Conservation (phyloP, 2,113 vertebrate genomes). For the Pelecanoides urinatrix region DNA sequence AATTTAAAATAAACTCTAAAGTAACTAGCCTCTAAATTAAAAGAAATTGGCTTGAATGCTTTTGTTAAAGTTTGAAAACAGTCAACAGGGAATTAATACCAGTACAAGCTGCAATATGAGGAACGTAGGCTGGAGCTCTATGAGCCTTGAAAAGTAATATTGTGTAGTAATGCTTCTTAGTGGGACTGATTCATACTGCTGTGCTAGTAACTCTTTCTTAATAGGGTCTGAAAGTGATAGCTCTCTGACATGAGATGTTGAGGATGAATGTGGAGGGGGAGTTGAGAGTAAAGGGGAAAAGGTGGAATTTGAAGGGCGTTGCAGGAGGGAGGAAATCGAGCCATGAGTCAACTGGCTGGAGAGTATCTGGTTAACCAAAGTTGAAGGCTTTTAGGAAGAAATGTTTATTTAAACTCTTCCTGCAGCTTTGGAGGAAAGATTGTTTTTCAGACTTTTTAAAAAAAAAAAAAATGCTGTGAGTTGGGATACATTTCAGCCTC, state of each 20-base stretch:
- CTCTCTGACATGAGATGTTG: background rate
- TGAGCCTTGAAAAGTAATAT: background rate
- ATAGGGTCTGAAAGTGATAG: background rate
- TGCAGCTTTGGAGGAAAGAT: slow-evolving; percentile 30
- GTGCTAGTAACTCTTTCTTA: background rate
- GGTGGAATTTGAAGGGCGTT: background rate
- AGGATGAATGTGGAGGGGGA: background rate
- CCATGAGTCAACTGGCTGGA: slow-evolving; percentile 34
- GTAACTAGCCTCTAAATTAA: background rate
- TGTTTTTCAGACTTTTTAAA: slow-evolving; percentile 11
- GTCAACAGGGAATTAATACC: background rate
- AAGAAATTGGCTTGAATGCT: background rate
- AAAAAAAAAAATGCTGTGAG: background rate
- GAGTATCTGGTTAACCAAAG: slow-evolving; percentile 57
- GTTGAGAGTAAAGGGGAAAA: background rate
- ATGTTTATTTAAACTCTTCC: slow-evolving; percentile 63
- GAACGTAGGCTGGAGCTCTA: background rate
- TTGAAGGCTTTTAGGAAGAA: slow-evolving; percentile 49
- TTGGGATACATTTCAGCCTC: slow-evolving; percentile 35
- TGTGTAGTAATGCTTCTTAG: background rate
- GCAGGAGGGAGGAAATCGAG: slow-evolving; percentile 26
- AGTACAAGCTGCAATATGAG: background rate
- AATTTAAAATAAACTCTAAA: background rate
- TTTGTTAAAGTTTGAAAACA: background rate
- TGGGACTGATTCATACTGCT: background rate